Evolutionary conservation across 1,140 invertebrate genomes (phyloP).

Genomic region (Ridgeia piscesae): DNA sequence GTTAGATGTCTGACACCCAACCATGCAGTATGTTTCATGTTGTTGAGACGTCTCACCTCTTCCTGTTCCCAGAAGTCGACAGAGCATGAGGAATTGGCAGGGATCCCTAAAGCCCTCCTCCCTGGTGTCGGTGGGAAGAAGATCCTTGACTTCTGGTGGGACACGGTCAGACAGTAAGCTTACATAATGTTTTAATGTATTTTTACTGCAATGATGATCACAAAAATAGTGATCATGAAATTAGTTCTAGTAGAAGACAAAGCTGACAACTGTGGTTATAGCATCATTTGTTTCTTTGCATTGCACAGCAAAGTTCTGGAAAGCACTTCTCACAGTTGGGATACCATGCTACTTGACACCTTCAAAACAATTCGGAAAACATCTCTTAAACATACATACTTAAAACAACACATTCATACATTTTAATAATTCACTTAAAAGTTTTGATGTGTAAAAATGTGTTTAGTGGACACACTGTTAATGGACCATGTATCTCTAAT

Average conservation of each 20-base stretch:
- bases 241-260: no score
- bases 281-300: no score
- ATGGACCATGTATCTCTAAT: background rate
- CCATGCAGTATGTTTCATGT: background rate
- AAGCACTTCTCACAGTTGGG: no score
- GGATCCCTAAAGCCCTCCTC: slow-evolving; percentile 26
- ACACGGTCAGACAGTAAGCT: slow-evolving; percentile 23
- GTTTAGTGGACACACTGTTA: background rate
- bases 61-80: slow-evolving; percentile 12
- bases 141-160: slow-evolving; percentile 29
- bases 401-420: no score
- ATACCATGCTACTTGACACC: no score
- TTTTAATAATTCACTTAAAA: background rate
- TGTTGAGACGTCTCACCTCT: background rate
- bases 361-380: no score
- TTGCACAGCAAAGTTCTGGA: no score
- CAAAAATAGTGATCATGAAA: no score
- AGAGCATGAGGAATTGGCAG: slow-evolving; percentile 17
- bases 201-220: no score
- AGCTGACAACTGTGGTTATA: no score
- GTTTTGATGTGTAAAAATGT: background rate
- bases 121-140: slow-evolving; percentile 24
- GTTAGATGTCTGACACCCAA: background rate
- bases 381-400: no score
- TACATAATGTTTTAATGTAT: background rate